Evolutionary conservation across 1,140 invertebrate species (phyloP), one percentile per base, ranked within the genome.

Genomic region (Linepithema humile): DNA sequence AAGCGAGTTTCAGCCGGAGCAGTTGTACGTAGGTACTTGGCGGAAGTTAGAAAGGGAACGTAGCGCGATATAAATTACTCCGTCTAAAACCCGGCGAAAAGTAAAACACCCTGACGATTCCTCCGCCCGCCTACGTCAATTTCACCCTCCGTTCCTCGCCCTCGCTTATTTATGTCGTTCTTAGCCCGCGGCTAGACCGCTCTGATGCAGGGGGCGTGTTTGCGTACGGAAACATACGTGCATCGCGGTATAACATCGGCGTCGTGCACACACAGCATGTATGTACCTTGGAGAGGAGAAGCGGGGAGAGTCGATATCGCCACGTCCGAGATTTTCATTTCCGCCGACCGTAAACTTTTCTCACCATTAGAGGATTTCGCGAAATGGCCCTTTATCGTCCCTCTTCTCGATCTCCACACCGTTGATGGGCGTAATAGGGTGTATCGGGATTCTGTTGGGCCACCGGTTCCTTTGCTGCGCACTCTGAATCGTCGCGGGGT

Each of bases 21-120:
- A 55, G 78, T 70, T 29, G 59, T 64, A 64, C 43, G 45, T 62
- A 82, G 29, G 60, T 65, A 69, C 26, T 48, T 64, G 55, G 50
- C 17, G 67, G 72, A 38, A 35, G n/a, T 32, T 35, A 38, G 5
- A 38, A 1, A 55, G 20, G 40, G n/a, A 17, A 5, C 65, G 84
- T 62, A 75, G 75, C 85, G 83, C 77, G 84, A 86, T 89, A 91
- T 90, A 92, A 93, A 93, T 91, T 91, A 91, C n/a, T n/a, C 90
- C 90, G 89, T 83, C 88, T 88, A 88, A 93, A 88, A 89, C 85
- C 85, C 67, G 9, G 83, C 87, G 82, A 88, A 90, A 87, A 82
- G 89, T 92, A 88, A 91, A 91, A 91, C 72, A 90, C 86, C 78
- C 77, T 69, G 70, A 67, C 84, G 57, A 45, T 12, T 69, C 80